These are phyloP conservation scores for Rhagoletis pomonella DNA, from an alignment of 1,140 invertebrate species.

Conservation along the genomic window DNA sequence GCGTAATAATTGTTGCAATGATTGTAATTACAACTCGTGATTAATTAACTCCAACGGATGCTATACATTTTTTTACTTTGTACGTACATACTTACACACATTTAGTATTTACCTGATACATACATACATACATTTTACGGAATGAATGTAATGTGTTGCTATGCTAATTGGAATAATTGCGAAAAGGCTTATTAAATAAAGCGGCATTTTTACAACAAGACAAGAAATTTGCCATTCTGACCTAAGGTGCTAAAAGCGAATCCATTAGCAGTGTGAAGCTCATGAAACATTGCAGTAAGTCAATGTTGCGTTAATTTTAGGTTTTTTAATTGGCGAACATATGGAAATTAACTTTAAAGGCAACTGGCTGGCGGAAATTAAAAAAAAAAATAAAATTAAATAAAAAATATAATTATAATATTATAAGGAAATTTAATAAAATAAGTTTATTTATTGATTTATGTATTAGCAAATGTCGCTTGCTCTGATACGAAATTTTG, in stretches of 20 bases:
- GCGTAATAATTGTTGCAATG: conserved; percentile 30
- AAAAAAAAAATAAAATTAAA: background rate
- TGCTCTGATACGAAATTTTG: no score
- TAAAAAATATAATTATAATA: background rate
- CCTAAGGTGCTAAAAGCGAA: background rate
- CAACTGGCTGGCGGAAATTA: background rate
- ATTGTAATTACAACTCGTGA: conserved; percentile 29
- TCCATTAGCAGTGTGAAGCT: conserved; percentile 32
- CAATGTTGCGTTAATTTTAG: background rate
- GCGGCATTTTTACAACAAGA: background rate
- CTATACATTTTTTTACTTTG: background rate
- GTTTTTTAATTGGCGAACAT: background rate
- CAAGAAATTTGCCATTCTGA: background rate
- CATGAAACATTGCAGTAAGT: background rate
- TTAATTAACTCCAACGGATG: conserved; percentile 29
- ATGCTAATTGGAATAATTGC: background rate
- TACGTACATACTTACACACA: background rate
- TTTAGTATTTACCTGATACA: background rate
- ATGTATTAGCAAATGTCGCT: no score
- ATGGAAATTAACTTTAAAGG: background rate
- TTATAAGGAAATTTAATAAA: background rate
- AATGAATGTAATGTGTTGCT: background rate
- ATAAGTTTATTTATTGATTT: background rate
- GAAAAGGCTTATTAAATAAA: conserved; percentile 15
- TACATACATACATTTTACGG: background rate